phyloP scores from a whole-genome alignment of 2,888 invertebrate genomes.

The Rhagophthalmus giganteus region DNA sequence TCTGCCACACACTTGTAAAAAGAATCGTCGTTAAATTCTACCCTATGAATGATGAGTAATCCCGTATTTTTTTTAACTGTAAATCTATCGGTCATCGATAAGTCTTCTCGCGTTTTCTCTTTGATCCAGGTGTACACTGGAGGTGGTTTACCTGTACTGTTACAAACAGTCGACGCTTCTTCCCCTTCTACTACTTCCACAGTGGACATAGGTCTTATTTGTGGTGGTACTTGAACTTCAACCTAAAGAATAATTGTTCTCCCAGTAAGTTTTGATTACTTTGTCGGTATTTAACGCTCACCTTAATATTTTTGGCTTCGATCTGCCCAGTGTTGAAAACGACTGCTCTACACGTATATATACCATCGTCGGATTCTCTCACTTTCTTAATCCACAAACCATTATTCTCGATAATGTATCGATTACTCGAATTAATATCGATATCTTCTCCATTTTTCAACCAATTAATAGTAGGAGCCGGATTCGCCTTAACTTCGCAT shows the following conservation, averaged over 20 bases:
- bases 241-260: conserved; percentile 40
- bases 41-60: conserved; percentile 70
- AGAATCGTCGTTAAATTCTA: conserved; percentile 77
- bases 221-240: conserved; percentile 75
- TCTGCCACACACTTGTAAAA: conserved; percentile 79
- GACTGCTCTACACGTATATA: conserved; percentile 85
- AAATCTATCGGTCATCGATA: conserved; percentile 69
- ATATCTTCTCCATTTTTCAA: conserved; percentile 75
- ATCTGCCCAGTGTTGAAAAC: conserved; percentile 81
- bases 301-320: conserved; percentile 74
- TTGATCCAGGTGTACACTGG: conserved; percentile 86
- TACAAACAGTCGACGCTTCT: conserved; percentile 73
- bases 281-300: conserved; percentile 51
- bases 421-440: conserved; percentile 67
- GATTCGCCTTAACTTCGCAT: conserved; percentile 84
- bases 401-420: conserved; percentile 74
- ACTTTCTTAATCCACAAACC: conserved; percentile 78
- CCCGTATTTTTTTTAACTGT: conserved; percentile 73
- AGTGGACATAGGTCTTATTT: conserved; percentile 65
- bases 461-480: conserved; percentile 85
- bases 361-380: conserved; percentile 80
- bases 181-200: conserved; percentile 80
- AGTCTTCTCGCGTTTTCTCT: conserved; percentile 69
- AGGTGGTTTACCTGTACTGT: conserved; percentile 81
- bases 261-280: neutral